Percentiles rank a stretch among this genome's conserved stretches.
Conservation (phyloP, 2,888 invertebrate genomes). For the Tachina lurida region DNA sequence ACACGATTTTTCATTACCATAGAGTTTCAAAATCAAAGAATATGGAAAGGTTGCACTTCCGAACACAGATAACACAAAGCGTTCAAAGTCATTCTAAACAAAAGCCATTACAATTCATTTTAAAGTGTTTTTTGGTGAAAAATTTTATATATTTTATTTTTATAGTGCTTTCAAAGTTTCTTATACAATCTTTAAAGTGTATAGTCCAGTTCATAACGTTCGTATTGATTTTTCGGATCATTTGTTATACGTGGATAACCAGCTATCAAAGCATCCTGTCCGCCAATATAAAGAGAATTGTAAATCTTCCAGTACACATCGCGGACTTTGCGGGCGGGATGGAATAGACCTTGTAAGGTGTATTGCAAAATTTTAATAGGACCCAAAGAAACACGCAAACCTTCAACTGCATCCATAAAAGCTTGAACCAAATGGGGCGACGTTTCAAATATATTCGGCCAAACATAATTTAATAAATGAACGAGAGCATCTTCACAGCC, state of each 20-base stretch:
- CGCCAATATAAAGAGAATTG: slow-evolving; percentile 99
- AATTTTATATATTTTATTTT: not conserved
- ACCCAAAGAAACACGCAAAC: slow-evolving; percentile 97
- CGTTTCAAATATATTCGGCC: slow-evolving; percentile 99
- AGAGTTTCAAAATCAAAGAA: too few species aligned
- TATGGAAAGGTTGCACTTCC: too few species aligned
- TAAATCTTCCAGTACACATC: slow-evolving; percentile 99
- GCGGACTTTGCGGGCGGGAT: slow-evolving; percentile 99
- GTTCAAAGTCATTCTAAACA: too few species aligned
- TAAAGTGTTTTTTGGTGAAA: not conserved
- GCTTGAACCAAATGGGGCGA: slow-evolving; percentile 99
- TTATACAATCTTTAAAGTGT: slow-evolving; percentile 85
- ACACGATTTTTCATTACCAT: too few species aligned
- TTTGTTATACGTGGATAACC: slow-evolving; percentile 98
- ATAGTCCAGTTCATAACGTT: slow-evolving; percentile 97
- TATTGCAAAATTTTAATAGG: slow-evolving; percentile 98
- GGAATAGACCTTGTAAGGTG: slow-evolving; percentile 98
- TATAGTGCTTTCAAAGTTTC: not conserved
- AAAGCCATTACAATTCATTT: too few species aligned
- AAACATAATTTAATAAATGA: slow-evolving; percentile 98
- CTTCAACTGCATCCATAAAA: slow-evolving; percentile 99
- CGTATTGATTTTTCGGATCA: slow-evolving; percentile 96
- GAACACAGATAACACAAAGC: too few species aligned
- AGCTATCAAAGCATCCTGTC: slow-evolving; percentile 98
- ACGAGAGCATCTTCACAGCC: slow-evolving; percentile 99